phyloP scores from a whole-genome alignment of 2,888 invertebrate species.

The Camponotus fellah region DNA sequence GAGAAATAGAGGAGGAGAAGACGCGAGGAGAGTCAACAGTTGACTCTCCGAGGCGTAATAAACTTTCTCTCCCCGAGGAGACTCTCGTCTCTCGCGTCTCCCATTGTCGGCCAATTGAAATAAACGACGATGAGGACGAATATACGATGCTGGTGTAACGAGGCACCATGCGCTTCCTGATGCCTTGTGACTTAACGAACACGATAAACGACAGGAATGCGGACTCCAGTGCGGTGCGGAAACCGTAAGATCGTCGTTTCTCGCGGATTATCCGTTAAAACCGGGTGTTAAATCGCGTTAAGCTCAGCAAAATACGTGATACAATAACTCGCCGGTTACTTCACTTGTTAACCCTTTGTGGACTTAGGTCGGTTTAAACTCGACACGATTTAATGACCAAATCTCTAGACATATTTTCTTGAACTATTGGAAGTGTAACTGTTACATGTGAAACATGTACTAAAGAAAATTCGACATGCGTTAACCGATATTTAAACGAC shows the following conservation, averaged over 20 bases:
- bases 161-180: conserved; percentile 70
- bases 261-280: conserved; percentile 64
- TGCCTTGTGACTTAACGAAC: conserved; percentile 67
- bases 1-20: conserved; percentile 18
- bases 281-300: conserved; percentile 59
- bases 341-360: not conserved
- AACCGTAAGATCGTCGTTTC: conserved; percentile 19
- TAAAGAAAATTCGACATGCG: not conserved
- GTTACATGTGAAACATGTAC: not conserved
- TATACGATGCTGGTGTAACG: conserved; percentile 68
- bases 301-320: conserved; percentile 20
- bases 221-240: conserved; percentile 35
- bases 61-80: conserved; percentile 70
- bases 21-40: conserved; percentile 49
- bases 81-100: conserved; percentile 42
- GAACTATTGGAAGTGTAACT: not conserved
- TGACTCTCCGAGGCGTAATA: conserved; percentile 69
- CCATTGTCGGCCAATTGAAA: conserved; percentile 61
- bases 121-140: conserved; percentile 71
- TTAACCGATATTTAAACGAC: not conserved
- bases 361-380: not conserved
- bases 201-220: conserved; percentile 60
- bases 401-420: not conserved
- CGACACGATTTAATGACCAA: not conserved
- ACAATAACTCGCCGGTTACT: conserved; percentile 13